Evolutionary conservation across 2,797 vertebrate species (phyloP), one percentile per base, ranked within the genome.

Genomic region (Erpetoichthys calabaricus): DNA sequence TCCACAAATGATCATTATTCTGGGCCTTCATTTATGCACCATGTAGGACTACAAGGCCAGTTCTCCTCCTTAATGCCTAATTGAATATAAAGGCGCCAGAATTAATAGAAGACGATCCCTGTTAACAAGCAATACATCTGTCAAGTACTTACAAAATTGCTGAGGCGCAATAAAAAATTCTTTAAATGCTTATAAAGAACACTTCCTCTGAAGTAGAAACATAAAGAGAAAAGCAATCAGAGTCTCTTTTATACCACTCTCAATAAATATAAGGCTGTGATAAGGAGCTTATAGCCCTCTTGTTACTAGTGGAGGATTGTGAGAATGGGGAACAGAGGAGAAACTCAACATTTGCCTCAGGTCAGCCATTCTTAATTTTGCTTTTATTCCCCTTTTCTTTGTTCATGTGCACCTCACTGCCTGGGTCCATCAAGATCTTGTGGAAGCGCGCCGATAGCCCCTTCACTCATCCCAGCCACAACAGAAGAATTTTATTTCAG

Each of bases 351-450:
- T 81, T 85, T 74, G 71, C 67, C 68, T 78, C 80, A 79, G 81
- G 81, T 84, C 85, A 86, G 68, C 77, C 79, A 78, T 80, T 70
- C 69, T 70, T 81, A 82, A 84, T 82, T 71, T 68, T 70, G 56
- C 62, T 72, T 64, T 74, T 55, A 62, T 68, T 69, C 68, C 65
- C 62, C 69, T 66, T 64, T 46, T 25, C 25, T 25, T 25, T 25
- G 1, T 25, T 25, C 25, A 25, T 25, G 25, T 25, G 25, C 25
- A 25, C 25, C 25, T 25, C 25, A 25, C 25, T 25, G 25, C 25
- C 25, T 25, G 25, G 25, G 25, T 25, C 25, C 25, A 25, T 25
- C 25, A 25, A 25, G 25, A 25, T 25, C 25, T 25, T 25, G 25
- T 25, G 25, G 25, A 25, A 25, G 25, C 25, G 25, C 25, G 25